phyloP scores from a whole-genome alignment of 2,113 vertebrate species.

The Myotis brandtii region DNA sequence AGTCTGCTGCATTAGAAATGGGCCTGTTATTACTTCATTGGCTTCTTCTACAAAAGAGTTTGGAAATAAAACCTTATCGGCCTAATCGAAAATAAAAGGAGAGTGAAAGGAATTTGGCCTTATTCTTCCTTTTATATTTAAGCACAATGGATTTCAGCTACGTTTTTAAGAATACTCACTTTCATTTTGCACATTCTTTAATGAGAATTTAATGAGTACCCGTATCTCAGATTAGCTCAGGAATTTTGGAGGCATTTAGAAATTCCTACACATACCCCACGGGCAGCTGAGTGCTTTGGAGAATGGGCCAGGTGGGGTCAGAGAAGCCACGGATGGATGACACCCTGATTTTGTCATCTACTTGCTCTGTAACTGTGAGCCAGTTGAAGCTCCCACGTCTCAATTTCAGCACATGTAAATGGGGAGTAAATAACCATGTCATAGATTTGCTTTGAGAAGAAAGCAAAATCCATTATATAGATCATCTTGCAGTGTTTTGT shows the following conservation, averaged over 20 bases:
- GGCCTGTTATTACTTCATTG: neutral
- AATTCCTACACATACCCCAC: neutral
- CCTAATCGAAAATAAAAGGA: neutral
- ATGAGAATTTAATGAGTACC: slow-evolving; percentile 3
- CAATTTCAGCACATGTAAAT: neutral
- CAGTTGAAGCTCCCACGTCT: neutral
- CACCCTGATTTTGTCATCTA: neutral
- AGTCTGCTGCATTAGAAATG: slow-evolving; percentile 3
- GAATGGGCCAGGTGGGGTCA: neutral
- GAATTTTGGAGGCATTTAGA: neutral
- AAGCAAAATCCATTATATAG: neutral
- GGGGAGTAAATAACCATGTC: neutral
- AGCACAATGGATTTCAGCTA: slow-evolving; percentile 33
- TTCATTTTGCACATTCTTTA: slow-evolving; percentile 30
- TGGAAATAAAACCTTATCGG: slow-evolving; percentile 22
- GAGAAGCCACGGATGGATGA: neutral
- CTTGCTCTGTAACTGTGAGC: neutral
- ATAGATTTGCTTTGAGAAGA: neutral
- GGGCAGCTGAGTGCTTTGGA: neutral
- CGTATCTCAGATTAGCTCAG: neutral
- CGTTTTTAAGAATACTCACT: neutral
- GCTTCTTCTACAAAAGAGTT: slow-evolving; percentile 6
- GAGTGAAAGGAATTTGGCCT: neutral
- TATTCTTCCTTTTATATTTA: slow-evolving; percentile 7
- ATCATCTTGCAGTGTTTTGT: neutral